These are phyloP conservation scores for Parotocinclus haroldoi DNA, from an alignment of 2,797 vertebrate species.

Conservation along the genomic window DNA sequence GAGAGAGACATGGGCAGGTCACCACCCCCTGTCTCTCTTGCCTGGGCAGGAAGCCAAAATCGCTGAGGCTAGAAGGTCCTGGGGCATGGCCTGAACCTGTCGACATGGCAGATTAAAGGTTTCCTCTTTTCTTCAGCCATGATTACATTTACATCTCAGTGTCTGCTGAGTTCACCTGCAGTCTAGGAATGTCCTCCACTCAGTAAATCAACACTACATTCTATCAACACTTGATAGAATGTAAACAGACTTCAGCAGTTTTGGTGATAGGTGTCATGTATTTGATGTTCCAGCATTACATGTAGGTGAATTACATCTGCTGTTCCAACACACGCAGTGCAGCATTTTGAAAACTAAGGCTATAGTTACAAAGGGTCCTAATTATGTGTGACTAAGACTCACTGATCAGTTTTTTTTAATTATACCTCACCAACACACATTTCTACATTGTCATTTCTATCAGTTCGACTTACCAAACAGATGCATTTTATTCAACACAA, in stretches of 20 bases:
- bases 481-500: no score
- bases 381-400: no score
- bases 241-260: slow-evolving; percentile 10
- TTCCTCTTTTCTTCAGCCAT: slow-evolving; percentile 47
- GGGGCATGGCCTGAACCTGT: slow-evolving; percentile 40
- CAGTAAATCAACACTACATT: no score
- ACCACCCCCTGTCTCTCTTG: slow-evolving; percentile 36
- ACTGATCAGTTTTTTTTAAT: no score
- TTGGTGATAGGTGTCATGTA: slow-evolving; percentile 19
- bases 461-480: no score
- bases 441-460: no score
- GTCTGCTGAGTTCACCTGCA: slow-evolving; percentile 31
- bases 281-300: slow-evolving; percentile 15
- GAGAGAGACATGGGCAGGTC: slow-evolving; percentile 31
- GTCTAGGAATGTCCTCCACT: slow-evolving; percentile 50
- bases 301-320: no score
- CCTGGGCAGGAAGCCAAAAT: slow-evolving; percentile 40
- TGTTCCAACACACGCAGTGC: no score
- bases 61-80: slow-evolving; percentile 48
- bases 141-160: slow-evolving; percentile 52
- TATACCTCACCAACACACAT: no score
- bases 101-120: slow-evolving; percentile 49
- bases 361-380: no score
- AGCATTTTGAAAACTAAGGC: no score
- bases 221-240: slow-evolving; percentile 13